Conservation (phyloP, 2,797 vertebrate genomes). For the Halcyon badia region DNA sequence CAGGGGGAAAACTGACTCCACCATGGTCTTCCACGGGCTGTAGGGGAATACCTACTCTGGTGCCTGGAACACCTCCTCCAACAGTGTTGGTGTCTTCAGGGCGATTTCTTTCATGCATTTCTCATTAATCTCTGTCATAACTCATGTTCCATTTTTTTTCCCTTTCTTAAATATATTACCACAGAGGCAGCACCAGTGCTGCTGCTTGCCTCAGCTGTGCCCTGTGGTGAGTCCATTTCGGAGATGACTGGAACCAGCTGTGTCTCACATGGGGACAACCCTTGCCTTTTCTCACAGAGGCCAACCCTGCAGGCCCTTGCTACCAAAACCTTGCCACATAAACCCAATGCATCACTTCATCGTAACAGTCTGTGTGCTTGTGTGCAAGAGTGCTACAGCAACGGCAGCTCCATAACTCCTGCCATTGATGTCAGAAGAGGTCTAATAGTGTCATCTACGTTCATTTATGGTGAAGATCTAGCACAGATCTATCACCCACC, state of each 20-base stretch:
- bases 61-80: not conserved
- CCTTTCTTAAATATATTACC: not conserved
- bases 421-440: not conserved
- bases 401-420: fast-evolving
- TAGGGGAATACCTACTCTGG: not conserved
- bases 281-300: not conserved
- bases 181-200: not conserved
- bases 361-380: not conserved
- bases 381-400: not conserved
- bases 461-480: not conserved
- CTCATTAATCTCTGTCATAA: not conserved
- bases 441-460: not conserved
- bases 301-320: not conserved
- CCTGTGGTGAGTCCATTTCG: not conserved
- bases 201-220: not conserved
- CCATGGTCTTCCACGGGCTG: not conserved
- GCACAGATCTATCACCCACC: not conserved
- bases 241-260: not conserved
- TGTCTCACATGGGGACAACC: not conserved
- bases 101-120: not conserved
- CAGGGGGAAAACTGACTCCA: not conserved
- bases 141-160: fast-evolving
- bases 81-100: not conserved
- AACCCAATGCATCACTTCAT: not conserved
- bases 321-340: not conserved